Evolutionary conservation across 2,888 invertebrate genomes (phyloP).

Genomic region (Andrena trimmerana): DNA sequence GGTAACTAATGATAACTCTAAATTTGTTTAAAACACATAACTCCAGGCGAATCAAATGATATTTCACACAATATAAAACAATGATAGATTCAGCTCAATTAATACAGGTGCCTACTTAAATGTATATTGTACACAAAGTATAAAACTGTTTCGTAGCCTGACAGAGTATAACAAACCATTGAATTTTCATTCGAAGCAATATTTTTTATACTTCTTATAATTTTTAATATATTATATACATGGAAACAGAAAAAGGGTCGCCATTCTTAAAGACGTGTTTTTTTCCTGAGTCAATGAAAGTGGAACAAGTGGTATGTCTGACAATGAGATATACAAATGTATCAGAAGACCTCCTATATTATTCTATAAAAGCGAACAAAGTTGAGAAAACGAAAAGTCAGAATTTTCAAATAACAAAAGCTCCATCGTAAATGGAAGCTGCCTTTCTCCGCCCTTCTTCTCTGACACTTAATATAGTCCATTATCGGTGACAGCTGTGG

Average conservation of each 20-base stretch:
- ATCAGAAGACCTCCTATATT: too few species aligned
- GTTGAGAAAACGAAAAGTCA: not conserved
- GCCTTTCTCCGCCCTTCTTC: slow-evolving; percentile 51
- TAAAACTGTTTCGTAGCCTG: not conserved
- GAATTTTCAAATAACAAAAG: not conserved
- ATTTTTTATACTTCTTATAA: not conserved
- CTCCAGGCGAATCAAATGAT: too few species aligned
- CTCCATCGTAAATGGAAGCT: slow-evolving; percentile 8
- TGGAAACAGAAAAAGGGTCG: not conserved
- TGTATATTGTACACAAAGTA: not conserved
- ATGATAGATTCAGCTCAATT: not conserved
- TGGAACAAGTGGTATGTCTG: too few species aligned
- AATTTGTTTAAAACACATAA: not conserved
- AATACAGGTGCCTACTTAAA: too few species aligned
- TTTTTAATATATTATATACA: not conserved
- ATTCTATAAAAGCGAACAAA: not conserved
- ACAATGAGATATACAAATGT: too few species aligned
- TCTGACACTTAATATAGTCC: slow-evolving; percentile 59
- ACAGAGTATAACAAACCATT: not conserved
- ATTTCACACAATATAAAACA: not conserved
- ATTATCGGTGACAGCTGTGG: slow-evolving; percentile 65
- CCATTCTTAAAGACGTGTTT: not conserved
- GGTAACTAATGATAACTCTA: too few species aligned
- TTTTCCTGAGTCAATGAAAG: too few species aligned
- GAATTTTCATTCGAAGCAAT: not conserved